Evolutionary conservation across 2,113 vertebrate genomes (phyloP).

Genomic region (Gopherus evgoodei): DNA sequence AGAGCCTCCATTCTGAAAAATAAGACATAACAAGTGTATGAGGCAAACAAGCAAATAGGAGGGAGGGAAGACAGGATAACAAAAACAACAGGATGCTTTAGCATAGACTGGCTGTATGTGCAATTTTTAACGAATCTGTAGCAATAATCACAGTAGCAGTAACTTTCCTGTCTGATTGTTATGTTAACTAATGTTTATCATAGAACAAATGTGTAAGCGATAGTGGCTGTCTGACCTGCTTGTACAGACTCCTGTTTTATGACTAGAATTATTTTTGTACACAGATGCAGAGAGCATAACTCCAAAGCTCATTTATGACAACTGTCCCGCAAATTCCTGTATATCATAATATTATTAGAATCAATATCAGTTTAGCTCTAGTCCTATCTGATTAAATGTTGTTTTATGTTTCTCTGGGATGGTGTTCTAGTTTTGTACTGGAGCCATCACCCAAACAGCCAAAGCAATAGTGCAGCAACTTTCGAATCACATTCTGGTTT

Average conservation of each 20-base stretch:
- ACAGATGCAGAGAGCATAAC: not conserved
- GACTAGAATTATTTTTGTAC: not conserved
- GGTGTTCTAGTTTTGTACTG: not conserved
- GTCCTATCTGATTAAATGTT: not conserved
- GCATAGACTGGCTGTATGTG: not conserved
- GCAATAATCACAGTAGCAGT: not conserved
- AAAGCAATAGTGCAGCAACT: conserved; percentile 15
- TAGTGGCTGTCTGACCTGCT: not conserved
- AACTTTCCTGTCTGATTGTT: not conserved
- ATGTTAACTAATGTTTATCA: rapidly evolving
- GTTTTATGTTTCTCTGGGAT: not conserved
- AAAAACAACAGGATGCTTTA: not conserved
- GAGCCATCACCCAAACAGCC: not conserved
- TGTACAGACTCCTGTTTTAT: not conserved
- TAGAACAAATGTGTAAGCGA: rapidly evolving
- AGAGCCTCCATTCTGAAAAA: not conserved
- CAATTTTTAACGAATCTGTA: not conserved
- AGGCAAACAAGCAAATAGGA: not conserved
- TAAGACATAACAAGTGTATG: rapidly evolving
- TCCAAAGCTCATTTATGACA: not conserved
- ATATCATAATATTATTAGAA: not conserved
- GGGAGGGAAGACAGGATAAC: not conserved
- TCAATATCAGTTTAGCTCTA: not conserved
- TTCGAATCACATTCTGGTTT: not conserved
- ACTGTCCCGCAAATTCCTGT: not conserved